These are phyloP conservation scores for Endomychus coccineus DNA, from an alignment of 2,888 invertebrate species.

Conservation along the genomic window DNA sequence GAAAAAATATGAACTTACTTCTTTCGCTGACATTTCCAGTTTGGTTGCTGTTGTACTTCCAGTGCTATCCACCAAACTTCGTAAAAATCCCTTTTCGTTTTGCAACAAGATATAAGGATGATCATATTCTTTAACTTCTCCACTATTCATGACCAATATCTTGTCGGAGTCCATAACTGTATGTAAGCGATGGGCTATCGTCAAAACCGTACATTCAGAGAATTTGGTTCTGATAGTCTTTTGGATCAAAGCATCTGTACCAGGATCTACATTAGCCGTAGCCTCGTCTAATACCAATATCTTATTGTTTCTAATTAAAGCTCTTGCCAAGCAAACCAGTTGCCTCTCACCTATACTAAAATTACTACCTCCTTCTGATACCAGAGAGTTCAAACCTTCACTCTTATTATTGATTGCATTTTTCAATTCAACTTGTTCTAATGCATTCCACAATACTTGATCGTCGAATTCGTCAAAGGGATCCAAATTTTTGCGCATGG, in stretches of 20 bases:
- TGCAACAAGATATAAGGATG: conserved; percentile 5
- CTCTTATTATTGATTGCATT: conserved; percentile 55
- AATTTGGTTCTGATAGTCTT: conserved; percentile 70
- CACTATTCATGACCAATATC: conserved; percentile 78
- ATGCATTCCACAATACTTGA: conserved; percentile 31
- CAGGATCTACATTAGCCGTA: conserved; percentile 76
- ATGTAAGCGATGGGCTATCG: conserved; percentile 78
- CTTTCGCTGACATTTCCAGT: conserved; percentile 5
- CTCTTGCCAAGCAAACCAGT: conserved; percentile 63
- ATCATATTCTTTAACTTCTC: conserved; percentile 47
- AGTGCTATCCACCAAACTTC: conserved; percentile 4
- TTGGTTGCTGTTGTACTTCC: conserved; percentile 3
- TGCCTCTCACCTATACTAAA: conserved; percentile 53
- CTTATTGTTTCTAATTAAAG: conserved; percentile 46
- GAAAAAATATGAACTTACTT: conserved; percentile 55
- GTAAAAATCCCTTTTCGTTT: conserved; percentile 5
- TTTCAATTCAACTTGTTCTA: conserved; percentile 40
- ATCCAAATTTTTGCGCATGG: conserved; percentile 44
- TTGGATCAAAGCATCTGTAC: conserved; percentile 73
- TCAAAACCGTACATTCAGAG: conserved; percentile 70
- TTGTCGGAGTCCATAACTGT: conserved; percentile 84
- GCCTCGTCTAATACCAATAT: conserved; percentile 58
- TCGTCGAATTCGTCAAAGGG: conserved; percentile 34
- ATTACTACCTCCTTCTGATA: conserved; percentile 55
- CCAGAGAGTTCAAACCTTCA: conserved; percentile 36